phyloP scores from a whole-genome alignment of 37 sponge, comb jelly and placozoan species.

The Chondrilla cf. caribensis region DNA sequence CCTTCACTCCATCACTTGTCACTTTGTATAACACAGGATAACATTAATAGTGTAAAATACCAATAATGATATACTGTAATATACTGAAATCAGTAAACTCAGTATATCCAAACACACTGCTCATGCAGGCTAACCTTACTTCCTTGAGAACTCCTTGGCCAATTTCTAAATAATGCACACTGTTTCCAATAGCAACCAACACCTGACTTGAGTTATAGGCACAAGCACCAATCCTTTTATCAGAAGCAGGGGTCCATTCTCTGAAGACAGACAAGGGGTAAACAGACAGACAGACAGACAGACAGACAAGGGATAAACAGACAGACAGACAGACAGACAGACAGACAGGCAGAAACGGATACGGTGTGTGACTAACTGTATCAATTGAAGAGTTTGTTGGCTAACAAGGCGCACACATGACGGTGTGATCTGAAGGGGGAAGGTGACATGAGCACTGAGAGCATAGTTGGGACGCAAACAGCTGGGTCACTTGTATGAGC shows the following conservation, averaged over 20 bases:
- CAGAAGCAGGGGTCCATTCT: conserved; percentile 83
- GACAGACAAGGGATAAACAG: too few species aligned
- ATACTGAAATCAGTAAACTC: too few species aligned
- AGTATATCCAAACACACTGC: background rate
- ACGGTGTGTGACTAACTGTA: conserved; percentile 41
- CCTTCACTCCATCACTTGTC: too few species aligned
- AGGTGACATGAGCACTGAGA: background rate
- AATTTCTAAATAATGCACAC: conserved; percentile 74
- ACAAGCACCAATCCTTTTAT: conserved; percentile 72
- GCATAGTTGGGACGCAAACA: too few species aligned
- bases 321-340: too few species aligned
- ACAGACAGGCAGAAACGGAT: too few species aligned
- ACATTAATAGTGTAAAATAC: too few species aligned
- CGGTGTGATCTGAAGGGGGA: conserved; percentile 45
- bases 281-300: too few species aligned
- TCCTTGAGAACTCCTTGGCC: conserved; percentile 23
- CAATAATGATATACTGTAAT: too few species aligned
- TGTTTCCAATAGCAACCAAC: conserved; percentile 68
- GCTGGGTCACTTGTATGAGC: conserved; percentile 62
- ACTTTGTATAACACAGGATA: too few species aligned
- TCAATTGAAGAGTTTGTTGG: conserved; percentile 36
- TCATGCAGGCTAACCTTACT: conserved; percentile 33
- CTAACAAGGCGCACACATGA: conserved; percentile 48
- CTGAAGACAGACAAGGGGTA: conserved; percentile 38
- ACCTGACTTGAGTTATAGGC: conserved; percentile 72